A percentile compares a stretch with the other conserved stretches of the same genome.
These are phyloP conservation scores for Stenurella melanura DNA, from an alignment of 2,888 invertebrate genomes.

Conservation along the genomic window DNA sequence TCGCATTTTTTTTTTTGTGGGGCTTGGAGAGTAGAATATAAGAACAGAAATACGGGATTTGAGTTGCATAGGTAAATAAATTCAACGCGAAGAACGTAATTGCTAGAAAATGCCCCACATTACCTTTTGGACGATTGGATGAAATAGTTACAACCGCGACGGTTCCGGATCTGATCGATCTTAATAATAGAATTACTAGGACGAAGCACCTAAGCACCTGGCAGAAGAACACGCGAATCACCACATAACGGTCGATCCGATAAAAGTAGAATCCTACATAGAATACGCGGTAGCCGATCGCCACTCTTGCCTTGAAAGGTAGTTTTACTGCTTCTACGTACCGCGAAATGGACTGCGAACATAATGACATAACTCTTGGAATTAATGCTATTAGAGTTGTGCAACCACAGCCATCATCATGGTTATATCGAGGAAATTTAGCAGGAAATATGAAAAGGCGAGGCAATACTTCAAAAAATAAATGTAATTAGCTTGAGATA, in stretches of 20 bases:
- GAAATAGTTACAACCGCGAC: background rate
- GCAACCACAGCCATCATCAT: background rate
- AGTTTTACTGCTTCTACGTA: slow-evolving; percentile 7
- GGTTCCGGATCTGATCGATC: background rate
- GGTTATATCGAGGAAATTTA: background rate
- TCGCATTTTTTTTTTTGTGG: too few species aligned
- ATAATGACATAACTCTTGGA: slow-evolving; percentile 8
- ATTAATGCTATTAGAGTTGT: slow-evolving; percentile 15
- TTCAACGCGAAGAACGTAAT: too few species aligned
- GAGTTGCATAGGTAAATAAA: too few species aligned
- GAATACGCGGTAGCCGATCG: background rate
- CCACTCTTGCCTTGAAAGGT: slow-evolving; percentile 16
- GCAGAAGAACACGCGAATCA: background rate
- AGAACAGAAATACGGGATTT: too few species aligned
- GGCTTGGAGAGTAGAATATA: too few species aligned
- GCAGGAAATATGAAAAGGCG: background rate
- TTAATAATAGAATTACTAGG: background rate
- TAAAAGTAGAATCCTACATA: slow-evolving; percentile 5
- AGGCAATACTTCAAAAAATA: background rate
- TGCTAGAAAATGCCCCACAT: too few species aligned
- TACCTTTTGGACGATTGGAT: too few species aligned
- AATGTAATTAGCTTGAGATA: background rate
- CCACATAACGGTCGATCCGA: slow-evolving; percentile 3
- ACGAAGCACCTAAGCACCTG: background rate
- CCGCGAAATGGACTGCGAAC: background rate